phyloP scores from a whole-genome alignment of 2,797 vertebrate species.

The Sandelia bainsii region DNA sequence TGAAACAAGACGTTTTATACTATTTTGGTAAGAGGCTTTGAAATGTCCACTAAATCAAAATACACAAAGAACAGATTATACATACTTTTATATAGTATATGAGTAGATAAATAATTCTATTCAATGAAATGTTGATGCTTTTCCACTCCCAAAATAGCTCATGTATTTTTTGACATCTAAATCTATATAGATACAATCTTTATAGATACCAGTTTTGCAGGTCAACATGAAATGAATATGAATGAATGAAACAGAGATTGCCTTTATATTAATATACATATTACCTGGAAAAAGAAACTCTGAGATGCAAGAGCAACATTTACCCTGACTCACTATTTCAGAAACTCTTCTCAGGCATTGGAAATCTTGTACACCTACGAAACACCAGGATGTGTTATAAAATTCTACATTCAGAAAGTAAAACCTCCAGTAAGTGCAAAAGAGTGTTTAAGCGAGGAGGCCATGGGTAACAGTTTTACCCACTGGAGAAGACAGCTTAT shows the following conservation, averaged over 20 bases:
- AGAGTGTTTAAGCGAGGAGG: constrained; percentile 18
- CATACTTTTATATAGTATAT: too few species aligned
- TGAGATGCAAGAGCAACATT: constrained; percentile 14
- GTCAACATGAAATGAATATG: neutral
- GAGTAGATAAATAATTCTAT: too few species aligned
- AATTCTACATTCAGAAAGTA: constrained; percentile 19
- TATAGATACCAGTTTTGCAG: neutral
- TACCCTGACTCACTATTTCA: constrained; percentile 12
- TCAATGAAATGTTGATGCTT: too few species aligned
- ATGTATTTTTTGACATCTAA: too few species aligned
- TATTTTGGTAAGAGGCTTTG: too few species aligned
- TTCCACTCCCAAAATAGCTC: too few species aligned
- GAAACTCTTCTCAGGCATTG: constrained; percentile 6
- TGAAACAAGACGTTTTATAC: too few species aligned
- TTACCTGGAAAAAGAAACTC: constrained; percentile 13
- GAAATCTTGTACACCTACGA: constrained; percentile 30
- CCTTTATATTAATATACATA: constrained; percentile 8
- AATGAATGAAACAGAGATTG: too few species aligned
- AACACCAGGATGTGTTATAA: constrained; percentile 26
- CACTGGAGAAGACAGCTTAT: constrained; percentile 1
- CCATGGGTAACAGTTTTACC: neutral
- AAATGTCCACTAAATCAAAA: too few species aligned
- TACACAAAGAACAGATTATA: too few species aligned
- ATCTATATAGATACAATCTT: neutral
- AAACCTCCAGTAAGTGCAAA: constrained; percentile 55